Evolutionary conservation across 2,113 vertebrate species (phyloP).

Genomic region (Lepidothrix coronata): DNA sequence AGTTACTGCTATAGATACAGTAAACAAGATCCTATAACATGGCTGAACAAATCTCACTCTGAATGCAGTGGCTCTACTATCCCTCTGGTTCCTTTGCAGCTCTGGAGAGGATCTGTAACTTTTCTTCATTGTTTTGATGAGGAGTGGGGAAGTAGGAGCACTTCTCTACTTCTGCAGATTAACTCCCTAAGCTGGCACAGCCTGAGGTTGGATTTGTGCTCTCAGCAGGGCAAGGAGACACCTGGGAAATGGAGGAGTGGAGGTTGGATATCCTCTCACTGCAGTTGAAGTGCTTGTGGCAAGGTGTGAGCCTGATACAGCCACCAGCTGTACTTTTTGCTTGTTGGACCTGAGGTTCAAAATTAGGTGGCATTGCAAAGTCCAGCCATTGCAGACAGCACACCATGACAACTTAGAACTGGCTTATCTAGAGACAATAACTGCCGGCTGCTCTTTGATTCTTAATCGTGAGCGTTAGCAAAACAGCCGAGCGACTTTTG

Average conservation of each 20-base stretch:
- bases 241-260: no score
- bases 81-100: neutral
- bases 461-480: neutral
- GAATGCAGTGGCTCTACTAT: neutral
- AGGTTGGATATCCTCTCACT: accelerated
- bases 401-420: neutral
- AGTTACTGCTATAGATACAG: neutral
- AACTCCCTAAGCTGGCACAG: neutral
- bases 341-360: neutral
- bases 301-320: neutral
- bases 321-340: neutral
- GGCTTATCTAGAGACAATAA: neutral
- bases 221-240: neutral
- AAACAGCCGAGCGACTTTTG: neutral
- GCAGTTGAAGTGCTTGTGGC: neutral
- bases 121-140: neutral
- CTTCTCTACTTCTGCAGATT: neutral
- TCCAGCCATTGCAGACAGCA: neutral
- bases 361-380: neutral
- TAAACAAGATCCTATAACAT: neutral
- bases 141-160: neutral
- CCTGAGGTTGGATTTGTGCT: neutral
- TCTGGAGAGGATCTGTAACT: neutral
- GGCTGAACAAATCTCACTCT: neutral
- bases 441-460: neutral